phyloP scores from a whole-genome alignment of 2,888 invertebrate genomes.

The Nomada ruficornis region DNA sequence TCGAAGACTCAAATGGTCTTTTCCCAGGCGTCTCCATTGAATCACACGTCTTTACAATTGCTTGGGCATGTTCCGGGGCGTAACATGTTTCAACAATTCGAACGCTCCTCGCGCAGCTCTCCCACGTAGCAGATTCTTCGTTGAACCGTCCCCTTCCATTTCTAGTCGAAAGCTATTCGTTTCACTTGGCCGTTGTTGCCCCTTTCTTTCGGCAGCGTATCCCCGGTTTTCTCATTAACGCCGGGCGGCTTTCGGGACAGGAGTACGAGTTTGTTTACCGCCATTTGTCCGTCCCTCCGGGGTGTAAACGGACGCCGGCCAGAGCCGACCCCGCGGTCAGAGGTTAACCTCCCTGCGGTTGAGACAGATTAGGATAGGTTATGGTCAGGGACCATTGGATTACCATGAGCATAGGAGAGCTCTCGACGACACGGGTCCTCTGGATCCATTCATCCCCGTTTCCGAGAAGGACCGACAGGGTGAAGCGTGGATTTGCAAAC shows the following conservation, averaged over 20 bases:
- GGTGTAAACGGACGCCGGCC: conserved; percentile 52
- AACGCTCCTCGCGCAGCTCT: conserved; percentile 4
- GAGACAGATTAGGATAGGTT: conserved; percentile 63
- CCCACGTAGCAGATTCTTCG: neutral
- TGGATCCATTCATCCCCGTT: conserved; percentile 1
- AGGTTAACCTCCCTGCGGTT: conserved; percentile 61
- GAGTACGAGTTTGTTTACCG: conserved; percentile 54
- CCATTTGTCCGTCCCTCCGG: conserved; percentile 37
- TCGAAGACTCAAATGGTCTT: no score
- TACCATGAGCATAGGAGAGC: conserved; percentile 26
- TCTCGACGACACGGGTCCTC: neutral
- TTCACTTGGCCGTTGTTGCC: neutral
- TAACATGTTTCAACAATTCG: neutral
- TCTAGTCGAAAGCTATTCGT: conserved; percentile 9
- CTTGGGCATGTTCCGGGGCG: neutral
- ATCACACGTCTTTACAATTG: neutral
- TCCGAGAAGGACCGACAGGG: neutral
- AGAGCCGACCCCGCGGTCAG: conserved; percentile 60
- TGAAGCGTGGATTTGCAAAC: conserved; percentile 17
- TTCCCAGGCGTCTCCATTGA: no score
- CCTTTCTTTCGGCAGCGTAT: neutral
- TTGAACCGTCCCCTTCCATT: neutral
- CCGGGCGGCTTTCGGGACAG: neutral
- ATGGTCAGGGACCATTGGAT: conserved; percentile 51
- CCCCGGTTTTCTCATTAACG: conserved; percentile 19